Conservation (phyloP, 2,888 invertebrate genomes). For the Parnassius smintheus region DNA sequence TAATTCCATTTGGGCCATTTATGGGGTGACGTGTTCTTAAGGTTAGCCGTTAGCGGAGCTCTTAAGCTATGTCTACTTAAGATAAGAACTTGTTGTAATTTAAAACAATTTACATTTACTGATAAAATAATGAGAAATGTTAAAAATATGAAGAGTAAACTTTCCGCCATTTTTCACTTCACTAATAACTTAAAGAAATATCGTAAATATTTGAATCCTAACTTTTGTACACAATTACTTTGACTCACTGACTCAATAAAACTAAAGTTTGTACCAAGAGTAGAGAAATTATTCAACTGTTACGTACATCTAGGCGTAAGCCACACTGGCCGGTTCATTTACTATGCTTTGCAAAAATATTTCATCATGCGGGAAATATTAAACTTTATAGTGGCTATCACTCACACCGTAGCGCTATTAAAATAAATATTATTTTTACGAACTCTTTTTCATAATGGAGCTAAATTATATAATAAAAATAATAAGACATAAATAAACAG, state of each 20-base stretch:
- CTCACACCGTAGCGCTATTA: slow-evolving; percentile 13
- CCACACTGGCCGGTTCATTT: not conserved
- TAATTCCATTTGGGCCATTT: slow-evolving; percentile 52
- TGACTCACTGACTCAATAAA: no score
- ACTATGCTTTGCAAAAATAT: slow-evolving; percentile 17
- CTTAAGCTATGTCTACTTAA: slow-evolving; percentile 62
- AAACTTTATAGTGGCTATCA: slow-evolving; percentile 8
- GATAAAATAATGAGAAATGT: slow-evolving; percentile 1
- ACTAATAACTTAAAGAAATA: not conserved
- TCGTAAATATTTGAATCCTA: not conserved
- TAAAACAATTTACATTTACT: not conserved
- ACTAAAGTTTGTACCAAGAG: no score
- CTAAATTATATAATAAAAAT: no score
- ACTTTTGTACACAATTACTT: not conserved
- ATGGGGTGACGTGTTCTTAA: slow-evolving; percentile 45
- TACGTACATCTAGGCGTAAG: not conserved
- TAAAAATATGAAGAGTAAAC: not conserved
- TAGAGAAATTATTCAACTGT: not conserved
- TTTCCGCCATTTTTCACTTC: slow-evolving; percentile 17
- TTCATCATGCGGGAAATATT: slow-evolving; percentile 25
- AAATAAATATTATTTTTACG: no score
- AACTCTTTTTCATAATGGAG: no score
- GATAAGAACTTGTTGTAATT: slow-evolving; percentile 52
- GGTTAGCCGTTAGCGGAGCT: slow-evolving; percentile 48
- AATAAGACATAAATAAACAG: no score